These are phyloP conservation scores for Tragelaphus eurycerus DNA, from an alignment of 2,797 vertebrate species.

Conservation along the genomic window DNA sequence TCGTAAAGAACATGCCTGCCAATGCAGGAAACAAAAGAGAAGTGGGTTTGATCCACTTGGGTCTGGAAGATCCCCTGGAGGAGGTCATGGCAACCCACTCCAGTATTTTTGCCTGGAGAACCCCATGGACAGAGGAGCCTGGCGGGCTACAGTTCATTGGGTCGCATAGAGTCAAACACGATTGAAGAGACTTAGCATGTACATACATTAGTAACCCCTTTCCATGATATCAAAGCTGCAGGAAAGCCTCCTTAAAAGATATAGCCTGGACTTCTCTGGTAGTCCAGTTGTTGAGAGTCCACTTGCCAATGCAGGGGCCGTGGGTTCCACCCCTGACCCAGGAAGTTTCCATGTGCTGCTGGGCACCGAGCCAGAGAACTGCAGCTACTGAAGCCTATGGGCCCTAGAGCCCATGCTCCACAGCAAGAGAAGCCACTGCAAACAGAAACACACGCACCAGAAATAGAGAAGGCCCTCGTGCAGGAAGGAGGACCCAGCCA, in stretches of 20 bases:
- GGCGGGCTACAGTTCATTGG: not conserved
- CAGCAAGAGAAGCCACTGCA: not conserved
- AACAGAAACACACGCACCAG: not conserved
- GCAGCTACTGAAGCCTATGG: not conserved
- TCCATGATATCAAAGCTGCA: not conserved
- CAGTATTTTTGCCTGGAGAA: not conserved
- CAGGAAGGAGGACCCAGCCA: not conserved
- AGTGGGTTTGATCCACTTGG: not conserved
- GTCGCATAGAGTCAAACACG: not conserved
- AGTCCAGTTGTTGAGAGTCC: not conserved
- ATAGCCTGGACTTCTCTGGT: not conserved
- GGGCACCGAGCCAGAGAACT: not conserved
- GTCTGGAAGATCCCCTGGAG: not conserved
- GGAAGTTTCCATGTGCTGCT: not conserved
- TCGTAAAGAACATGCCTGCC: not conserved
- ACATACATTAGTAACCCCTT: not conserved
- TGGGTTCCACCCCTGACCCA: not conserved
- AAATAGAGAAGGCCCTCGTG: accelerated
- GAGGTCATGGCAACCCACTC: not conserved
- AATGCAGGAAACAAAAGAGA: not conserved
- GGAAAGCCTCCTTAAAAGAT: not conserved
- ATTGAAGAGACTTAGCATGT: not conserved
- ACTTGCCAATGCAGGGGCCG: not conserved
- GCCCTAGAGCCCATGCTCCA: not conserved
- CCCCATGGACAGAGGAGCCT: not conserved